Evolutionary conservation across 2,113 vertebrate species (phyloP).

Genomic region (Cynocephalus volans): DNA sequence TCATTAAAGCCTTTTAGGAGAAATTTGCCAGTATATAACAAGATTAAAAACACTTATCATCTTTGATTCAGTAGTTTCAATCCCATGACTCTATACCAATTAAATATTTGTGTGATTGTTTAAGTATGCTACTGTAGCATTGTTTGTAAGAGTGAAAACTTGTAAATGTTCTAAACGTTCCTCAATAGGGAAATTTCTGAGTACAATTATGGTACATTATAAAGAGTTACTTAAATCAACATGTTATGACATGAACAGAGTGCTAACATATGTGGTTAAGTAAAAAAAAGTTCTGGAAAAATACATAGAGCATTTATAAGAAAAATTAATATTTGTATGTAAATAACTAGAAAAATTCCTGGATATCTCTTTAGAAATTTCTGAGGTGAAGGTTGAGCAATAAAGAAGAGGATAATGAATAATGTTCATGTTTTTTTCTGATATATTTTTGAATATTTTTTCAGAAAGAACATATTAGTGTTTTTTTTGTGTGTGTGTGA

Average conservation of each 20-base stretch:
- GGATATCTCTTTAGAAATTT: not conserved
- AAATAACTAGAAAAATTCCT: not conserved
- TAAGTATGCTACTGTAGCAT: not conserved
- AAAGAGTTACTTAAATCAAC: not conserved
- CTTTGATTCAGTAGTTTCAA: not conserved
- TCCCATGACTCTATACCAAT: not conserved
- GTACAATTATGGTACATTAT: not conserved
- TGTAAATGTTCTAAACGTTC: not conserved
- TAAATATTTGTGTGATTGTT: not conserved
- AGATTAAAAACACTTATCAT: not conserved
- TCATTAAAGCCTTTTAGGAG: not conserved
- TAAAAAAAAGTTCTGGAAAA: not conserved
- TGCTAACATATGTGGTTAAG: not conserved
- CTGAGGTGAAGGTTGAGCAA: not conserved
- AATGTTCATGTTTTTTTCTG: not conserved
- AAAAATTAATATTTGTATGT: not conserved
- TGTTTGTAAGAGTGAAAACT: not conserved
- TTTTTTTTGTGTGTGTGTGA: not conserved
- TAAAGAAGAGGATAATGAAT: not conserved
- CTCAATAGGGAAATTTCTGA: slow-evolving; percentile 6
- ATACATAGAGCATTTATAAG: not conserved
- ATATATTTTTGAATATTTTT: not conserved
- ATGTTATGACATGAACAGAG: not conserved
- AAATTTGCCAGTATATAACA: not conserved
- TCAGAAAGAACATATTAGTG: not conserved